Evolutionary conservation across 1,140 invertebrate species (phyloP), one percentile per base, ranked within the genome.

Genomic region (Cydia pomonella): DNA sequence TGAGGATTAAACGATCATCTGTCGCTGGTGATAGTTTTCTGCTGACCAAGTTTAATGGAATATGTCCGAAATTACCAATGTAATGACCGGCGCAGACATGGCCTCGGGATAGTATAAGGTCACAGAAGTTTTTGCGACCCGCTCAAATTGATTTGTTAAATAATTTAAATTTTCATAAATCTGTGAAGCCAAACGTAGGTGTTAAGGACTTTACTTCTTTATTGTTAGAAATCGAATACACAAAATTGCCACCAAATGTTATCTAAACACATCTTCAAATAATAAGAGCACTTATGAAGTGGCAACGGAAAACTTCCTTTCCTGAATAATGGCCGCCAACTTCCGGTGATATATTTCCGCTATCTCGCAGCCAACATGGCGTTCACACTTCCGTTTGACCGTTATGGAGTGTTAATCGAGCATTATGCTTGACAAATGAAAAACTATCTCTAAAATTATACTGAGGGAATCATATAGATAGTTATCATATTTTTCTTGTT

Each of bases 301-400:
- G 88, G 87, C 87, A 85, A 89, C 86, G 88, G 87, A 91, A 92
- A 80, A 78, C 73, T 81, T 85, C 84, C 85, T 86, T 90, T 87
- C 83, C 88, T 91, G 88, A 92, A 89, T 92, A 92, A 92, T 92
- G 88, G 88, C 80, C 76, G 76, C 81, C 82, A 72, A 87, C 87
- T 89, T 90, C 89, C 88, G 86, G 88, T 82, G 88, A 91, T 92
- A 91, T 92, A 91, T 92, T 92, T 92, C 88, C 91, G 86, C 87
- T 92, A 92, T 92, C 91, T 88, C 84, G 78, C 77, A 82, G 82
- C 83, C 89, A 91, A 83, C 83, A 89, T 89, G 88, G 87, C 84
- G 87, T 78, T 85, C 85, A 78, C 74, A 82, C 83, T 84, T 91
- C 89, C 89, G 85, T 77, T 87, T 91, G 87, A 90, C 88, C 87